Evolutionary conservation across 2,888 invertebrate species (phyloP), one percentile per base, ranked within the genome.

Genomic region (Noctua comes): DNA sequence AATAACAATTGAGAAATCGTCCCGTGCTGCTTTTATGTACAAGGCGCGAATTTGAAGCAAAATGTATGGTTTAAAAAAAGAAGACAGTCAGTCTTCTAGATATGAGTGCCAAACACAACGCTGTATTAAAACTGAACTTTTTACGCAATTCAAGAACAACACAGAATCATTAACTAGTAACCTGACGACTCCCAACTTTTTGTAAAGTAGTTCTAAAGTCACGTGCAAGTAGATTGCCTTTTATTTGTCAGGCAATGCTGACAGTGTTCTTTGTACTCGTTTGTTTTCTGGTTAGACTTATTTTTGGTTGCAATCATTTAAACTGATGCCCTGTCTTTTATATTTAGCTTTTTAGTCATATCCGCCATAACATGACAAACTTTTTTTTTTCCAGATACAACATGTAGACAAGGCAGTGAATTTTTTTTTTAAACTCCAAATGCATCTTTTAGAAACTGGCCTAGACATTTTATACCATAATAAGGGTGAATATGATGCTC

Each of bases 351-450:
- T 62, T 43, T 48, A 40, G 18, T n/a, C 6, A n/a, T 0, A 24
- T 13, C 1, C 24, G 11, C 13, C 21, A 1, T 16, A 48, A n/a
- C n/a, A 21, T 27, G 24, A 6, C 4, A 2, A 8, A 8, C 5
- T 40, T n/a, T 31, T 48, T 65, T 43, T n/a, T 2, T 80, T 80
- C 2, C 84, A 80, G 80, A 64, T 77, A 27, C 16, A 6, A 24
- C 31, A 57, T 82, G 27, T 46, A 81, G 66, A 59, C 51, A 59
- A 7, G 16, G n/a, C 46, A 27, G 24, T 59, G 24, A 24, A 16
- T 65, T 57, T 24, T 48, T 36, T 76, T 46, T 31, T n/a, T 77
- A 64, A 21, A 57, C 11, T 6, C 27, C 68, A 46, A 21, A 80
- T 80, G 84, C 68, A 64, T 46, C 36, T 57, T 24, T 51, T 57